phyloP scores from a whole-genome alignment of 2,113 vertebrate genomes.

The Callospermophilus lateralis region DNA sequence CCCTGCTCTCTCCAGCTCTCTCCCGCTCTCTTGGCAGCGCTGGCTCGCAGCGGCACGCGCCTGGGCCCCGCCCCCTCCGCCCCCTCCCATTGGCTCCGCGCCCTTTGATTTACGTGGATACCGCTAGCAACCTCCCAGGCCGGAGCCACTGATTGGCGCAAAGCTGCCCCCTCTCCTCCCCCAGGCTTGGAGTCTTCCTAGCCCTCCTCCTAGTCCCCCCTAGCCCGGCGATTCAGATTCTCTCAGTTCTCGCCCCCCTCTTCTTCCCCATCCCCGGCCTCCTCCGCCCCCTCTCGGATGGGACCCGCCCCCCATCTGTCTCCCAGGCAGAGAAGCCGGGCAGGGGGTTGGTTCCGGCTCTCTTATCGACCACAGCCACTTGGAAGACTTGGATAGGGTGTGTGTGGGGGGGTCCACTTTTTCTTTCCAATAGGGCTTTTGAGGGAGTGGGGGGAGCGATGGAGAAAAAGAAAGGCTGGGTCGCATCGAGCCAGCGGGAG shows the following conservation, averaged over 20 bases:
- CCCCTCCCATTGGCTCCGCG: conserved; percentile 90
- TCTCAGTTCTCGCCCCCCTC: conserved; percentile 56
- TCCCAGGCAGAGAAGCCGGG: conserved; percentile 36
- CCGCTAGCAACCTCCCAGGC: conserved; percentile 89
- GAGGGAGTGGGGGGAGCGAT: not conserved
- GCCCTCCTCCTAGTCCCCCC: conserved; percentile 54
- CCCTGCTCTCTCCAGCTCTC: conserved; percentile 85
- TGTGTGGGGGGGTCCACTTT: conserved; percentile 26
- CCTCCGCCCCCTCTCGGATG: conserved; percentile 52
- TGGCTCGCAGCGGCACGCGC: conserved; percentile 92
- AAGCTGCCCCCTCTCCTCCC: conserved; percentile 52
- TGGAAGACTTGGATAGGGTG: conserved; percentile 61
- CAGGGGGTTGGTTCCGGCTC: conserved; percentile 22
- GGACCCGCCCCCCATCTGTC: conserved; percentile 83
- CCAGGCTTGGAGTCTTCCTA: conserved; percentile 21
- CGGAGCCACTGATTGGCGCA: conserved; percentile 86
- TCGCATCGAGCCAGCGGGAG: conserved; percentile 9
- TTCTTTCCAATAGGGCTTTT: not conserved
- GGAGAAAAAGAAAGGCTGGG: conserved; percentile 44
- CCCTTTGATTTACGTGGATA: conserved; percentile 93
- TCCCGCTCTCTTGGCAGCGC: conserved; percentile 90
- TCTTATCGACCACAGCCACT: conserved; percentile 65
- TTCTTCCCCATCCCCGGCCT: conserved; percentile 47
- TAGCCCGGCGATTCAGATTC: conserved; percentile 68
- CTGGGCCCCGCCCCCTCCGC: conserved; percentile 90